These are phyloP conservation scores for Chaetodon auriga DNA, from an alignment of 2,113 vertebrate genomes.

Conservation along the genomic window DNA sequence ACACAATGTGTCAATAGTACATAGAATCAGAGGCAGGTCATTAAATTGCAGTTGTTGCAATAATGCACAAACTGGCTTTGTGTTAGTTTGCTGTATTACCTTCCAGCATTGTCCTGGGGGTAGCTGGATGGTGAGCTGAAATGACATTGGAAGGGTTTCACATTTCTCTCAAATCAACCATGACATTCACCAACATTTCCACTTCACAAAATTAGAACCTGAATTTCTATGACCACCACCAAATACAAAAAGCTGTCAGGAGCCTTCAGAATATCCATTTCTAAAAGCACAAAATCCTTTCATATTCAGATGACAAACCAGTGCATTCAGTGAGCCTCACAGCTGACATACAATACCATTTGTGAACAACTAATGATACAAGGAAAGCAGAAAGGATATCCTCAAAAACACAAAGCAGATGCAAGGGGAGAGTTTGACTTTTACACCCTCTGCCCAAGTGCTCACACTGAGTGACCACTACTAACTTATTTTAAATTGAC, in stretches of 20 bases:
- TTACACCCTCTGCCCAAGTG: slow-evolving; percentile 6
- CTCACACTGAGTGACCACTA: not conserved
- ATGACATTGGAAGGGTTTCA: slow-evolving; percentile 82
- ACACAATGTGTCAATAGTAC: slow-evolving; percentile 30
- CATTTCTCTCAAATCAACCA: slow-evolving; percentile 73
- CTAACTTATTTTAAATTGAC: slow-evolving; percentile 15
- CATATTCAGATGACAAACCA: not conserved
- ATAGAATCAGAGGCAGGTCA: slow-evolving; percentile 47
- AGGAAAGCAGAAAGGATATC: slow-evolving; percentile 11
- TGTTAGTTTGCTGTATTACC: slow-evolving; percentile 82
- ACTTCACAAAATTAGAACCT: slow-evolving; percentile 33
- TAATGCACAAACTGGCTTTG: slow-evolving; percentile 68
- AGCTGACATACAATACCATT: not conserved
- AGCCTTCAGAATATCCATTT: not conserved
- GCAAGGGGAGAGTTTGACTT: not conserved
- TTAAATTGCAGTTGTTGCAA: slow-evolving; percentile 60
- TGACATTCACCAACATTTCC: slow-evolving; percentile 59
- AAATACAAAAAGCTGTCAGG: not conserved
- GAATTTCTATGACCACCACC: not conserved
- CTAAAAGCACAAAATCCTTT: not conserved
- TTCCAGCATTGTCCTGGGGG: slow-evolving; percentile 83
- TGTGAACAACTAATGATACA: not conserved
- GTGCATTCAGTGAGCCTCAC: slow-evolving; percentile 8
- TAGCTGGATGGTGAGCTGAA: slow-evolving; percentile 82
- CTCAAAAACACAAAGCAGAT: slow-evolving; percentile 12